Base-by-base conservation (phyloP, 2,888 invertebrate species). In the Drosophila paranaensis region DNA sequence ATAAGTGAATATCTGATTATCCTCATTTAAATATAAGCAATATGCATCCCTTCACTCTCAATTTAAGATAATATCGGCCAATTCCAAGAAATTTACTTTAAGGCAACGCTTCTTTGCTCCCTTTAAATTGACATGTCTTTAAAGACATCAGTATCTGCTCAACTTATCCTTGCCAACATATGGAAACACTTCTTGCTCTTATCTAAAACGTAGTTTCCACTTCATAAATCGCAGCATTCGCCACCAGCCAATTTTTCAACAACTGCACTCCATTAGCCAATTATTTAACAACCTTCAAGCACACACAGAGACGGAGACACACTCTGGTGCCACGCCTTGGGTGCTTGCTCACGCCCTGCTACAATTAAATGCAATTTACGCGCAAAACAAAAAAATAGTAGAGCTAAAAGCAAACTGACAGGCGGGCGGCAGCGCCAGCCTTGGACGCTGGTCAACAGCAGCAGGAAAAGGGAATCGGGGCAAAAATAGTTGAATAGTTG, bases 311-410 rank as follows among this genome's bases (percentile, higher is more conserved):
- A 33, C 37, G 16, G 43, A 62, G 37, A 43, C 37, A 53, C 9
- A 37, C 11, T 20, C 14, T 14, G 14, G 27, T 11, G 20, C 14
- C 20, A 40, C 33, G 60, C 30, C 37, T 27, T 57, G 51, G 27
- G 37, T 39, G 37, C 51, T 57, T 35, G 33, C 6, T 64, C 43
- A 63, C 73, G 61, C 73, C 73, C 79, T 65, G 57, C 56, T 66
- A 71, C 80, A 81, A 81, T 81, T 81, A 81, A 82, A 81, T 79
- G 82, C 77, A 81, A 76, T 82, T 81, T 79, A 69, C 73, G 71
- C 79, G 67, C 65, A 58, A 45, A 70, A 60, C 60, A 53, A 71
- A 74, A 60, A 53, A 25, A 54, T 43, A 53, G 16, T 46, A 25
- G 37, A 80, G 53, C 78, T 65, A 67, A 70, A 77, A 77, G 77